A percentile compares a stretch with the other conserved stretches of the same genome.
Evolutionary conservation across 2,888 invertebrate species (phyloP).

Genomic region (Nephrotoma guestfalica): DNA sequence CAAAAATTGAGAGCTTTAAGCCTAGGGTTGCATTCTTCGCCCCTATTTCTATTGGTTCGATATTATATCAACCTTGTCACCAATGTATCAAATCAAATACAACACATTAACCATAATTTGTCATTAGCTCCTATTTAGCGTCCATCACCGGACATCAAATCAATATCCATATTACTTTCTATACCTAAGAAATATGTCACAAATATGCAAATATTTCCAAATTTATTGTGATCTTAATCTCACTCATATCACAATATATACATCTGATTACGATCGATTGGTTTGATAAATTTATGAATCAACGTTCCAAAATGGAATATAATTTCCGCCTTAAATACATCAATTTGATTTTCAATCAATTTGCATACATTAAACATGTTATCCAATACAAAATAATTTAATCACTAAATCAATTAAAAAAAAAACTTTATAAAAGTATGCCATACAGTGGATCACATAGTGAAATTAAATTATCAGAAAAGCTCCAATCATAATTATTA

Average conservation of each 20-base stretch:
- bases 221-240: background rate
- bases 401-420: background rate
- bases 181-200: background rate
- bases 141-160: background rate
- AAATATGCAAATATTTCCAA: background rate
- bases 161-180: background rate
- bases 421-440: background rate
- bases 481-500: background rate
- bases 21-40: no score
- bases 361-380: background rate
- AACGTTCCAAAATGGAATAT: background rate
- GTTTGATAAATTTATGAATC: background rate
- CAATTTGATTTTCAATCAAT: background rate
- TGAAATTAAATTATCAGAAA: background rate
- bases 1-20: no score
- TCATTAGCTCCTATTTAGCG: background rate
- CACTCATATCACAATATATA: background rate
- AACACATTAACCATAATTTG: no score
- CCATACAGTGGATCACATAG: background rate
- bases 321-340: background rate
- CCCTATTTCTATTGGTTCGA: no score
- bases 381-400: background rate
- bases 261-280: background rate
- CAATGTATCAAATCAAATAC: no score
- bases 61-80: no score